Percentiles rank a stretch among this genome's conserved stretches.
These are phyloP conservation scores for Hippopotamus amphibius DNA, from an alignment of 2,113 vertebrate genomes.

Conservation along the genomic window DNA sequence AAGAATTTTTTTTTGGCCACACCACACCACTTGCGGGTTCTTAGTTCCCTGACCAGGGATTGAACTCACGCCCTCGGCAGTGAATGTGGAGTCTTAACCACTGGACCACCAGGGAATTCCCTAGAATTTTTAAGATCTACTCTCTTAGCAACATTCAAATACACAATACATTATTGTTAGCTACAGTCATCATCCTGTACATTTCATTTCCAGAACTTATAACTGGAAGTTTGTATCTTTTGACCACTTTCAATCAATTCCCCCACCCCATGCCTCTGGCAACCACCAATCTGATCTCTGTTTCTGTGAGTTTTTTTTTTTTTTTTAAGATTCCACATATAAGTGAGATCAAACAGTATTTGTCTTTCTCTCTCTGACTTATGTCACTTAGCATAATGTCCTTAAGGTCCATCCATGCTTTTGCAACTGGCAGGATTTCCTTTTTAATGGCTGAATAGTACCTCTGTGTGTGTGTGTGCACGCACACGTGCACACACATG, in stretches of 20 bases:
- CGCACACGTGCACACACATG: too few species aligned
- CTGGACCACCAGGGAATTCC: too few species aligned
- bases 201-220: not conserved
- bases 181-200: not conserved
- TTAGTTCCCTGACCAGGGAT: too few species aligned
- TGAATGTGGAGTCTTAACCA: too few species aligned
- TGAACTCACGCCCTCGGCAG: too few species aligned
- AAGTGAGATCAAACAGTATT: not conserved
- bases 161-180: not conserved
- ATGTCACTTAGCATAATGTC: not conserved
- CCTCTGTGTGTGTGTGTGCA: not conserved
- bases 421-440: not conserved
- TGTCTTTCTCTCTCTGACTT: not conserved
- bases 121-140: not conserved
- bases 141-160: not conserved
- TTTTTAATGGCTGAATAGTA: not conserved
- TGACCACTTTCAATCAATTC: not conserved
- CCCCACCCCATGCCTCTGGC: not conserved
- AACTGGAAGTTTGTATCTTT: not conserved
- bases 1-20: not conserved
- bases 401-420: not conserved
- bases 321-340: not conserved
- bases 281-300: not conserved
- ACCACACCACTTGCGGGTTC: too few species aligned
- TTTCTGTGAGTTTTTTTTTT: not conserved